Evolutionary conservation across 2,797 vertebrate species (phyloP), one percentile per base, ranked within the genome.

Genomic region (Pangasius mekongensis): DNA sequence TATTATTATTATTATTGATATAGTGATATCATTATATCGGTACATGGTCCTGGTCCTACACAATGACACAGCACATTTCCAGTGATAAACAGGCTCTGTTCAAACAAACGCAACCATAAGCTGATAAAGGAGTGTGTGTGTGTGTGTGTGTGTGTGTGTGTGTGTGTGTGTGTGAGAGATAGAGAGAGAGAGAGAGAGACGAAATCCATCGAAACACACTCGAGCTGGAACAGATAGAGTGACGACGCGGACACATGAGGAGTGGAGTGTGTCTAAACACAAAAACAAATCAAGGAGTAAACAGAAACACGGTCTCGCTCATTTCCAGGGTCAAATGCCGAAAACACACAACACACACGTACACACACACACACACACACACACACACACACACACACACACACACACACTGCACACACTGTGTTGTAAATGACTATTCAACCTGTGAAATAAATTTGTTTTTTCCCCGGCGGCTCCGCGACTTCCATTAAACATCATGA

Each of bases 401-500:
- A 69, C 33, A 76, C 58, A 20, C 54, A 47, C 18, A 9, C 60
- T 36, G 66, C 14, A 60, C 66, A n/a, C 83, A 62, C 54, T 3
- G 3, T 73, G 9, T 13, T 84, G 83, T 84, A 54, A 69, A 69
- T 69, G 83, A 88, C 87, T 86, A 77, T 87, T 87, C 86, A 89
- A 91, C 90, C 89, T 90, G 85, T 60, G 69, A 90, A 95, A 96
- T 95, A 94, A 96, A 94, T 95, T 93, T 93, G 93, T 93, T 94
- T 90, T 78, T 83, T 33, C 62, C 92, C 95, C 92, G 94, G 95
- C 95, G 95, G 95, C 95, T 95, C 94, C 92, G 94, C 94, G 93
- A 95, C 94, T 96, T 95, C 95, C 94, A 96, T 96, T 96, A 96
- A 96, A 94, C 93, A 95, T 93, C 95, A 93, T 95, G 95, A 96